phyloP scores from a whole-genome alignment of 2,113 vertebrate genomes.

The Raphicerus campestris region DNA sequence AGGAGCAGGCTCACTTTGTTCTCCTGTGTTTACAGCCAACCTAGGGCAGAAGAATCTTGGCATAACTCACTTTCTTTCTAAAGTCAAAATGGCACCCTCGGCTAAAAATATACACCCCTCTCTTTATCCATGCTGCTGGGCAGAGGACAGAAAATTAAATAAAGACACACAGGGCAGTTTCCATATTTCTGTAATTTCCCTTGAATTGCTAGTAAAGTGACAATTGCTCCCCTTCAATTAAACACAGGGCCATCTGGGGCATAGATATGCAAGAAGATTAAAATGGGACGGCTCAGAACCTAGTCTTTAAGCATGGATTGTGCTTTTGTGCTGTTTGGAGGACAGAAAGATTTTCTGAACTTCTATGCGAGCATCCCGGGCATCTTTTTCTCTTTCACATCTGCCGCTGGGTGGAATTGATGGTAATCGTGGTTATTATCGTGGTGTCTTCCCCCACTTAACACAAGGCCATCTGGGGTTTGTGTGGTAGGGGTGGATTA shows the following conservation, averaged over 20 bases:
- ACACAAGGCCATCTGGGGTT: conserved; percentile 79
- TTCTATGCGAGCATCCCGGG: conserved; percentile 51
- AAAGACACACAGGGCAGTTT: conserved; percentile 18
- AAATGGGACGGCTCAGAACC: conserved; percentile 15
- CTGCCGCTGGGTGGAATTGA: conserved; percentile 70
- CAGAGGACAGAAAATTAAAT: conserved; percentile 29
- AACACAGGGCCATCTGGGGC: conserved; percentile 63
- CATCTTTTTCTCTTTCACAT: conserved; percentile 69
- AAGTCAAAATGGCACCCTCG: background rate
- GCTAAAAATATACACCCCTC: background rate
- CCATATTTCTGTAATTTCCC: conserved; percentile 48
- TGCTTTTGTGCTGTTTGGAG: conserved; percentile 48
- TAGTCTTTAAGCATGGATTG: conserved; percentile 23
- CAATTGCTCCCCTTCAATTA: conserved; percentile 39
- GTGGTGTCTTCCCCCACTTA: conserved; percentile 71
- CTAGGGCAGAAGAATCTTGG: background rate
- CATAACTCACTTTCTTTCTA: background rate
- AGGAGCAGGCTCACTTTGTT: background rate
- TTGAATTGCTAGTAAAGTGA: conserved; percentile 25
- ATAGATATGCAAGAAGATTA: conserved; percentile 37
- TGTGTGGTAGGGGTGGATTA: conserved; percentile 73
- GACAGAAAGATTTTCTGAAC: conserved; percentile 58
- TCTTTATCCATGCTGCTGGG: conserved; percentile 9
- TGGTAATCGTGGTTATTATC: conserved; percentile 73
- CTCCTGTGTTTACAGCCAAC: background rate